These are phyloP conservation scores for Pogonocichla stellata DNA, from an alignment of 2,113 vertebrate species.

Conservation along the genomic window DNA sequence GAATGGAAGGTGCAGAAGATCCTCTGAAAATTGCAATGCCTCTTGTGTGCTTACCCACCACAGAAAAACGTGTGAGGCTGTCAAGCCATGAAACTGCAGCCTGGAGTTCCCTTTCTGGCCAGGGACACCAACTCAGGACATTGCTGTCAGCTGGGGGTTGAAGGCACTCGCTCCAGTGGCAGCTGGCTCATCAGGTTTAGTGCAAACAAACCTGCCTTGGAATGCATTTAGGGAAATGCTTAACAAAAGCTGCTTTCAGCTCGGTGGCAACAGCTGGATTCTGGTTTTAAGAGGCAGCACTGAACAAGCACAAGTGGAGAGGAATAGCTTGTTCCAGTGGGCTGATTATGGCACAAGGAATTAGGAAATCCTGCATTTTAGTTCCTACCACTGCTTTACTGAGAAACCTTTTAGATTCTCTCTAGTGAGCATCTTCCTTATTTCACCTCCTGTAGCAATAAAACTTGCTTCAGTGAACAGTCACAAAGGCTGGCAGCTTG, in stretches of 20 bases:
- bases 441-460: not conserved
- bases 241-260: not conserved
- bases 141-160: not conserved
- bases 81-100: not conserved
- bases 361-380: not conserved
- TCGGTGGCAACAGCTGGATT: slow-evolving; percentile 20
- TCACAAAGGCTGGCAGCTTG: not conserved
- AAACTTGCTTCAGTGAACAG: not conserved
- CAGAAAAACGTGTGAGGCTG: not conserved
- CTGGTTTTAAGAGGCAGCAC: not conserved
- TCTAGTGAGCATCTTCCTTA: not conserved
- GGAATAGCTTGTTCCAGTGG: not conserved
- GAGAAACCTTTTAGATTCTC: not conserved
- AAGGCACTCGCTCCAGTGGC: not conserved
- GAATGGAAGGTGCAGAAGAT: not conserved
- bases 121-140: not conserved
- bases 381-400: not conserved
- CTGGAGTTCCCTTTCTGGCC: not conserved
- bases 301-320: not conserved
- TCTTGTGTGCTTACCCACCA: not conserved
- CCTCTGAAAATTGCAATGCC: not conserved
- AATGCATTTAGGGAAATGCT: not conserved
- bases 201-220: not conserved
- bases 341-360: not conserved
- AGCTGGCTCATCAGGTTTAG: slow-evolving; percentile 4